Evolutionary conservation across 2,113 vertebrate species (phyloP).

Genomic region (Barnardius zonarius): DNA sequence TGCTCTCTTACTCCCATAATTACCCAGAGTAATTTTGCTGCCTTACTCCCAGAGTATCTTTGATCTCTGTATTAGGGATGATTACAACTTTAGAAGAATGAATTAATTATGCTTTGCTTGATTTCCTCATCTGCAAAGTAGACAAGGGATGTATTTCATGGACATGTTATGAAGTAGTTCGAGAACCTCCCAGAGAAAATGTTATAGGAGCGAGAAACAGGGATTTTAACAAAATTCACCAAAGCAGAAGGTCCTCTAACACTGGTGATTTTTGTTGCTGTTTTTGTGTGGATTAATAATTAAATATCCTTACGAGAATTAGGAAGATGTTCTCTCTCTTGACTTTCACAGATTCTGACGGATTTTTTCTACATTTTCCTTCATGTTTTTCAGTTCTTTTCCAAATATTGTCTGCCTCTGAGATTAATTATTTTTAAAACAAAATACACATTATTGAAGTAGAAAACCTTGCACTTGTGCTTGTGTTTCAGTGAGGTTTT

Average conservation of each 20-base stretch:
- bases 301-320: background rate
- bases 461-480: background rate
- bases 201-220: background rate
- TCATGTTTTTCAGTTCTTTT: background rate
- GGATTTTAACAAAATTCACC: background rate
- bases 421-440: background rate
- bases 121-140: conserved; percentile 1
- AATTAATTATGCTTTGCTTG: conserved; percentile 5
- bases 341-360: background rate
- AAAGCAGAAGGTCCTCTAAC: background rate
- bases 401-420: background rate
- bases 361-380: background rate
- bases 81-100: conserved; percentile 27
- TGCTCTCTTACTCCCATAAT: background rate
- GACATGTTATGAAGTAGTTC: background rate
- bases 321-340: background rate
- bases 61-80: background rate
- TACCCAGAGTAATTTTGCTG: background rate
- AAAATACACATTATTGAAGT: background rate
- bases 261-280: background rate
- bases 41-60: background rate
- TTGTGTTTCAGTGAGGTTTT: background rate
- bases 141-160: background rate
- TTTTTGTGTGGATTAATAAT: background rate
- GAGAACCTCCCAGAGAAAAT: background rate